phyloP scores from a whole-genome alignment of 2,113 vertebrate genomes.

The Oreochromis aureus region DNA sequence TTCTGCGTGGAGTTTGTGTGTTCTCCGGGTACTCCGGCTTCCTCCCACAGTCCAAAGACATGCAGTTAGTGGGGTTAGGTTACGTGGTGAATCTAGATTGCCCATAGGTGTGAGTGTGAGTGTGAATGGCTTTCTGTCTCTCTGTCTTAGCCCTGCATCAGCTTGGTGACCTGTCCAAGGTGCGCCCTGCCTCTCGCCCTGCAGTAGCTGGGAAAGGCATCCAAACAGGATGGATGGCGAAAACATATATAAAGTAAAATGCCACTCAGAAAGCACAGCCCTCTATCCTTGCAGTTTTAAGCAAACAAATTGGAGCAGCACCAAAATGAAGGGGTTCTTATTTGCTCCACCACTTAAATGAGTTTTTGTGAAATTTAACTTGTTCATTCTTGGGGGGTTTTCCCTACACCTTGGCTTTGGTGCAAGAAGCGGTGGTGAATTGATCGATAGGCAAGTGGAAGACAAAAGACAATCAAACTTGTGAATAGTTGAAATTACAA shows the following conservation, averaged over 20 bases:
- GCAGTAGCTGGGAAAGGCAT: background rate
- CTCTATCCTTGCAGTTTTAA: background rate
- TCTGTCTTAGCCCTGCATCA: background rate
- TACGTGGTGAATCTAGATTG: background rate
- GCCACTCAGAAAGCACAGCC: background rate
- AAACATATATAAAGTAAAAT: background rate
- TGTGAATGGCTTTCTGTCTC: background rate
- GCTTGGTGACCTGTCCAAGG: background rate
- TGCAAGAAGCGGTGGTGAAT: background rate
- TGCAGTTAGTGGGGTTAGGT: background rate
- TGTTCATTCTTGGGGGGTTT: background rate
- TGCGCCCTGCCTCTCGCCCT: fast-evolving
- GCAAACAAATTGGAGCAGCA: background rate
- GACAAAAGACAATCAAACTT: background rate
- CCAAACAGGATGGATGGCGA: background rate
- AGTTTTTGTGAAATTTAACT: background rate
- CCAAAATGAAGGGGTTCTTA: background rate
- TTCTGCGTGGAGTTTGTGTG: background rate
- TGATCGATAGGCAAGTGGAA: background rate
- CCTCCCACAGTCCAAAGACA: background rate
- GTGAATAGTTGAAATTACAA: background rate
- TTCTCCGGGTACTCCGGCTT: background rate
- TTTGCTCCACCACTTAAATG: background rate
- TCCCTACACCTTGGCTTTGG: background rate
- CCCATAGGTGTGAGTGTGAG: background rate